Conservation (phyloP, 1,140 invertebrate genomes). For the Papilio polytes region DNA sequence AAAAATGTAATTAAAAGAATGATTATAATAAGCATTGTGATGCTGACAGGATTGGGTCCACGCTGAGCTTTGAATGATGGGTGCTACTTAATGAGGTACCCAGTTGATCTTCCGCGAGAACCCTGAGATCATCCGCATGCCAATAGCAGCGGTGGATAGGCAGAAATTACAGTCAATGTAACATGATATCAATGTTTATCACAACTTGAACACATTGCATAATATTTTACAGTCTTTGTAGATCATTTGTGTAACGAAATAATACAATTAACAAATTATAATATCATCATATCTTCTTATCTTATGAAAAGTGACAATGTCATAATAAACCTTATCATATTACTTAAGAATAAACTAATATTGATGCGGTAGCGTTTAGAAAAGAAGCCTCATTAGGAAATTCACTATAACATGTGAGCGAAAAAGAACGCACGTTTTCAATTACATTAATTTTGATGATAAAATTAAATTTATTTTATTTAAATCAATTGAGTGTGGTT, state of each 20-base stretch:
- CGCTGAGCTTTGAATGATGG: too few relatives aligned
- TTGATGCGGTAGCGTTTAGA: conserved; percentile 11
- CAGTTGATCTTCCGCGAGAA: too few relatives aligned
- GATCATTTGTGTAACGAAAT: conserved; percentile 5
- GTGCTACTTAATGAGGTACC: too few relatives aligned
- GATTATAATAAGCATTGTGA: too few relatives aligned
- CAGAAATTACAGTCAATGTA: too few relatives aligned
- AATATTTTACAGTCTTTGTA: background rate
- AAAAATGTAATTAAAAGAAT: too few relatives aligned
- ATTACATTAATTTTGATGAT: background rate
- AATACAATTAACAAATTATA: background rate
- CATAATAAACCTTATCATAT: conserved; percentile 32
- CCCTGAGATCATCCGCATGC: too few relatives aligned
- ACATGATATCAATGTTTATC: background rate
- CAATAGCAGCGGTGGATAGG: too few relatives aligned
- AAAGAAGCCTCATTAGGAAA: background rate
- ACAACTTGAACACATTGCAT: background rate
- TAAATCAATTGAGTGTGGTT: background rate
- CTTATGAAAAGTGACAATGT: conserved; percentile 24
- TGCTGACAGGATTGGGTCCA: too few relatives aligned
- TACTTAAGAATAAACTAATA: conserved; percentile 24
- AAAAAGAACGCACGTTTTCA: background rate
- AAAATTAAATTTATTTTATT: background rate
- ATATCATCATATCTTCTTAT: background rate
- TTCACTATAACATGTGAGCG: background rate